These are phyloP conservation scores for Pseudorasbora parva DNA, from an alignment of 2,113 vertebrate species.

Conservation along the genomic window DNA sequence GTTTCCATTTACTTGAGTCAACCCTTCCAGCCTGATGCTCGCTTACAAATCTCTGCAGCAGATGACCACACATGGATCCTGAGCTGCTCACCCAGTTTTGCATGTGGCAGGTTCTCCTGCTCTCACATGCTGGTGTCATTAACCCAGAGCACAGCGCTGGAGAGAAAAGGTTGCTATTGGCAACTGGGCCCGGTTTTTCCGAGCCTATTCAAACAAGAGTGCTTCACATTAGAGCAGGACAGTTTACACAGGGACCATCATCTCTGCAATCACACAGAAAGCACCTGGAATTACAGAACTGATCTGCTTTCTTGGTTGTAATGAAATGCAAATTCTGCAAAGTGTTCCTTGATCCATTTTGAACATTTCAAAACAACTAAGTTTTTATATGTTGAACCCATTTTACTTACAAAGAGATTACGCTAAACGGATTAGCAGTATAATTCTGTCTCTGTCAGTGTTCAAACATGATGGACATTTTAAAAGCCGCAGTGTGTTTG, in stretches of 20 bases:
- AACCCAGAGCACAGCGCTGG: neutral
- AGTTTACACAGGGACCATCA: conserved; percentile 1
- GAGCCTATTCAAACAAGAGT: conserved; percentile 50
- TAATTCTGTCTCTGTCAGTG: neutral
- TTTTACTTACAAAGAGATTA: neutral
- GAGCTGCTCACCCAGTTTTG: conserved; percentile 37
- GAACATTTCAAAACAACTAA: neutral
- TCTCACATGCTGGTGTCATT: conserved; percentile 32
- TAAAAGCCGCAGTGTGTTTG: neutral
- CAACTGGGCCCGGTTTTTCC: conserved; percentile 42
- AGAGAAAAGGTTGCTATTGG: conserved; percentile 50
- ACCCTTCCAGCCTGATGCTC: neutral
- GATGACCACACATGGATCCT: conserved; percentile 17
- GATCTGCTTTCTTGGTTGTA: neutral
- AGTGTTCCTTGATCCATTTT: neutral
- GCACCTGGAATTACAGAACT: neutral
- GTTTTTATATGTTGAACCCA: neutral
- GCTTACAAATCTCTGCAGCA: neutral
- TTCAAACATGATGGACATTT: neutral
- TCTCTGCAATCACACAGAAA: conserved; percentile 25
- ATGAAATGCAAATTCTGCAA: neutral
- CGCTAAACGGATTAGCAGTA: neutral
- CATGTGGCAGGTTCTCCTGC: conserved; percentile 19
- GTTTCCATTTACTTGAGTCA: neutral
- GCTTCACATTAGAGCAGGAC: conserved; percentile 36